Base-by-base conservation (phyloP, 2,113 vertebrate genomes). In the Excalfactoria chinensis region DNA sequence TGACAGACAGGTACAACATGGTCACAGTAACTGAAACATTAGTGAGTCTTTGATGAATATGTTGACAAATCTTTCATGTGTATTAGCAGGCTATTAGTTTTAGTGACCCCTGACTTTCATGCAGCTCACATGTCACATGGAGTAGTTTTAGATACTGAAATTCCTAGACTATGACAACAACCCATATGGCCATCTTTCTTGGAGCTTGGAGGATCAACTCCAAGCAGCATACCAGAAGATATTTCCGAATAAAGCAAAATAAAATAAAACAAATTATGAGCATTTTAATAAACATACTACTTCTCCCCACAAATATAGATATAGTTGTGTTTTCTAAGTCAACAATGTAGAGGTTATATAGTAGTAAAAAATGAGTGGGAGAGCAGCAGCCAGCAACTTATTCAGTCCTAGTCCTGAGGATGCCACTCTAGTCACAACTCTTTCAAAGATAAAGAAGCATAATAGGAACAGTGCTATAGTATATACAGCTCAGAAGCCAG, bases 1-100 rank as follows among this genome's bases (percentile, higher is more conserved):
- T 67, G 40, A 41, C 3, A 48, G 44, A 62, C 34, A 11, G 7
- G 11, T 49, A 48, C 7, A 21, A n/a, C 10, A 21, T 0, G 0
- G 35, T 43, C n/a, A 18, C 10, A 49, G 48, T 37, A 32, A 48
- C 51, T 75, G 51, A 77, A 86, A 89, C 62, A 58, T 25, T 18
- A 21, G 46, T 68, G 22, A 13, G 22, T 63, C 32, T 72, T 51
- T 51, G 16, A 3, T 56, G 11, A 76, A 68, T 67, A 16, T 1
- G 55, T 67, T 81, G 10, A 22, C 34, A 66, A 30, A n/a, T 60
- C 6, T 41, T 91, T 76, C 53, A 55, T 21, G 8, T 72, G 18
- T 48, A 37, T 34, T 28, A 13, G 12, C 37, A 76, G 30, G 14
- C 16, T 69, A 48, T 66, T 17, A 55, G 5, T 15, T 4, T 67